A percentile compares a stretch with the other conserved stretches of the same genome.
Conservation (phyloP, 2,888 invertebrate genomes). For the Neoascia interrupta region DNA sequence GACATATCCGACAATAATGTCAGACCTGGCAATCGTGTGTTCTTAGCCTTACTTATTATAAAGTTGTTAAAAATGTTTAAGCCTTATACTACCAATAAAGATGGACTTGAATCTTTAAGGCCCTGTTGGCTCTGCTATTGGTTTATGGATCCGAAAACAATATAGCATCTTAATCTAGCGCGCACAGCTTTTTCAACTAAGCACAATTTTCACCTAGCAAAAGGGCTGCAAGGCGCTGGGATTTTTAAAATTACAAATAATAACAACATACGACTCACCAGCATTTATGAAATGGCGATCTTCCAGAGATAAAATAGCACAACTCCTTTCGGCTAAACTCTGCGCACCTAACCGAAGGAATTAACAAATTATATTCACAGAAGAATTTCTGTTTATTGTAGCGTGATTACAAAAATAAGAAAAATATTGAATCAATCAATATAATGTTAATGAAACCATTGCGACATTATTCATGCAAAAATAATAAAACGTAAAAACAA, state of each 20-base stretch:
- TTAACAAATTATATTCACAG: background rate
- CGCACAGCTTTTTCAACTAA: background rate
- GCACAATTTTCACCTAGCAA: background rate
- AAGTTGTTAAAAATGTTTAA: constrained; percentile 70
- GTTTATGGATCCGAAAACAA: background rate
- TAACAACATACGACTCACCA: constrained; percentile 5
- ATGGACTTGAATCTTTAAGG: constrained; percentile 72
- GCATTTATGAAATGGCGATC: background rate
- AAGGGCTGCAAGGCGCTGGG: background rate
- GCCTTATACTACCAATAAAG: constrained; percentile 74
- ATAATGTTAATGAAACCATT: constrained; percentile 34
- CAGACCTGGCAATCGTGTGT: too few species aligned
- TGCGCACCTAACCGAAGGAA: background rate
- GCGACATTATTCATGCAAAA: background rate
- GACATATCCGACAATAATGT: too few species aligned
- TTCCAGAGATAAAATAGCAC: too few species aligned
- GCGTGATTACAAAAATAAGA: background rate
- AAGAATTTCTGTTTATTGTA: background rate
- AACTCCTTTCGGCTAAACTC: background rate
- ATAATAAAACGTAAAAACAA: constrained; percentile 44
- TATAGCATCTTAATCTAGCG: constrained; percentile 41
- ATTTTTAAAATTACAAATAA: background rate
- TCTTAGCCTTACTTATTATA: too few species aligned
- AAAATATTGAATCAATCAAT: constrained; percentile 71
- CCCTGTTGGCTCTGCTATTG: constrained; percentile 72